Evolutionary conservation across 2,113 vertebrate genomes (phyloP).

Genomic region (Tenrec ecaudatus): DNA sequence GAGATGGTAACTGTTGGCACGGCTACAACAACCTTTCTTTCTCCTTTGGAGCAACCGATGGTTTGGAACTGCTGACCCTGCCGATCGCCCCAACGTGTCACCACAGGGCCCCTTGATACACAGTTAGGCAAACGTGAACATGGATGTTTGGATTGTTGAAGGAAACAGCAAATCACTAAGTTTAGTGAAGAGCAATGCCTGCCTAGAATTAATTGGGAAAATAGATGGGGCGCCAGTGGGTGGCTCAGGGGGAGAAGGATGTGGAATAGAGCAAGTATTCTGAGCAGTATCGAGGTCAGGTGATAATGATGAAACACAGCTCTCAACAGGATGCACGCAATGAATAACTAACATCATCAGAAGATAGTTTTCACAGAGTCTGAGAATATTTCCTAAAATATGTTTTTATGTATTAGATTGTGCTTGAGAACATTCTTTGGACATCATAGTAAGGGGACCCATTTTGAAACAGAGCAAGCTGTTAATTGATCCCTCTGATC

Average conservation of each 20-base stretch:
- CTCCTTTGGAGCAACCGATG: too few relatives aligned
- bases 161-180: neutral
- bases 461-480: conserved; percentile 12
- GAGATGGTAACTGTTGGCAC: too few relatives aligned
- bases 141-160: neutral
- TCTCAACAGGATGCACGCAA: neutral
- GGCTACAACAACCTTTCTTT: too few relatives aligned
- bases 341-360: conserved; percentile 18
- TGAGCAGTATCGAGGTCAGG: neutral
- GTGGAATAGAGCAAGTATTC: neutral
- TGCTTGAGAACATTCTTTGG: conserved; percentile 22
- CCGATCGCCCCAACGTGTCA: too few relatives aligned
- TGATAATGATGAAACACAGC: neutral
- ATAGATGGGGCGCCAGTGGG: neutral
- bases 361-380: neutral
- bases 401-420: neutral
- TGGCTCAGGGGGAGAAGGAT: neutral
- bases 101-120: neutral
- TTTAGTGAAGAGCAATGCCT: conserved; percentile 10
- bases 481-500: conserved; percentile 50
- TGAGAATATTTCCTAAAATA: neutral
- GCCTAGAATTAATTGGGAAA: neutral
- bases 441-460: neutral
- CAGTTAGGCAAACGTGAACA: neutral
- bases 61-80: too few relatives aligned